phyloP scores from a whole-genome alignment of 1,140 invertebrate species.

The Drosophila mayri region DNA sequence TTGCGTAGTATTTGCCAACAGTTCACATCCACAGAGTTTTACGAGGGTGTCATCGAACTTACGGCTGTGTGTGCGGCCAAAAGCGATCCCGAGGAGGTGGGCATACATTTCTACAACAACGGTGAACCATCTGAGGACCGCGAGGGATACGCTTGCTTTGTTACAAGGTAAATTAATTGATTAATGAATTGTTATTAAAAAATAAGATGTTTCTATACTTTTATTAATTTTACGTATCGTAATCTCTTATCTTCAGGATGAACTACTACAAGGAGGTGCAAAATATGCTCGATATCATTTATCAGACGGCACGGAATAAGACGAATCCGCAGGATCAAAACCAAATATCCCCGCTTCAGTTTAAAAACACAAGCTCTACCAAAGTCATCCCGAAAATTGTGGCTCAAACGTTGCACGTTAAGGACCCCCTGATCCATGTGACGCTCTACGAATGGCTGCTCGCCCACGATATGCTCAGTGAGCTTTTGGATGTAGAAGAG shows the following conservation, averaged over 20 bases:
- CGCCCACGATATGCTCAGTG: slow-evolving; percentile 88
- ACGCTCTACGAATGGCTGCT: slow-evolving; percentile 98
- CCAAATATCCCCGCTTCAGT: neutral
- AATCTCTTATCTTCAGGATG: slow-evolving; percentile 86
- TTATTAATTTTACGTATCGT: neutral
- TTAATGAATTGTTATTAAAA: neutral
- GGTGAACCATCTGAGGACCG: slow-evolving; percentile 92
- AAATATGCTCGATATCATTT: slow-evolving; percentile 91
- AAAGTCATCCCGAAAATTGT: slow-evolving; percentile 84
- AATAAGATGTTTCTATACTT: too few species aligned
- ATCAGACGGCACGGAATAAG: slow-evolving; percentile 86
- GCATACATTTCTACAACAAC: slow-evolving; percentile 94
- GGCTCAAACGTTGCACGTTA: slow-evolving; percentile 85
- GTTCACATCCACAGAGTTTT: slow-evolving; percentile 91
- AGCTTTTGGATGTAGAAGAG: slow-evolving; percentile 91
- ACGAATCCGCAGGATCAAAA: slow-evolving; percentile 29
- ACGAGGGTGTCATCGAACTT: slow-evolving; percentile 95
- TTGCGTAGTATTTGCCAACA: slow-evolving; percentile 83
- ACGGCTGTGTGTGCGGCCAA: slow-evolving; percentile 93
- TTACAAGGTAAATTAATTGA: slow-evolving; percentile 52
- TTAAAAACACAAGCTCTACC: neutral
- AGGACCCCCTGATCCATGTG: slow-evolving; percentile 96
- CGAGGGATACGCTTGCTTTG: slow-evolving; percentile 90
- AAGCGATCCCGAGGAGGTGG: slow-evolving; percentile 95
- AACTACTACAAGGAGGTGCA: slow-evolving; percentile 96